These are phyloP conservation scores for Pangasius krempfi DNA, from an alignment of 2,797 vertebrate species.

Conservation along the genomic window DNA sequence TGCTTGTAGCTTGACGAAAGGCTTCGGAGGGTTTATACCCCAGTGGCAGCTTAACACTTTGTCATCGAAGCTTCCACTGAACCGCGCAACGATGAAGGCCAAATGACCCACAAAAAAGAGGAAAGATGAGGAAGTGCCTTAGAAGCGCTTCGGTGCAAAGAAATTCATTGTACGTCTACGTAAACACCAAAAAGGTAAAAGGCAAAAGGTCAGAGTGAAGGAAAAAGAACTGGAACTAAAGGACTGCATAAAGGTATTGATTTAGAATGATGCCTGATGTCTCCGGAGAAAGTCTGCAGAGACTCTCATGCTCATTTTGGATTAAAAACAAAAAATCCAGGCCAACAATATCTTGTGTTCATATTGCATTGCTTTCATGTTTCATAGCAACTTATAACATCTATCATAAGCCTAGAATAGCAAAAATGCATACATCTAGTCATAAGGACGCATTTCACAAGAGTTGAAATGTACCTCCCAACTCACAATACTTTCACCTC, in stretches of 20 bases:
- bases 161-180: background rate
- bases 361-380: too few species aligned
- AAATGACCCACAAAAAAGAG: background rate
- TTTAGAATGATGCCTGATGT: background rate
- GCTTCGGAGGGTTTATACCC: background rate
- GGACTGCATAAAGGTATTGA: background rate
- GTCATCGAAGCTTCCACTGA: background rate
- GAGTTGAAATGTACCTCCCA: background rate
- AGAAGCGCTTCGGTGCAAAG: background rate
- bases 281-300: background rate
- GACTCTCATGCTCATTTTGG: background rate
- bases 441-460: background rate
- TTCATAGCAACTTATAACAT: background rate
- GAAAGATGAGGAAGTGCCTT: background rate
- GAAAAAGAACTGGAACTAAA: background rate
- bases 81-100: background rate
- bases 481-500: too few species aligned
- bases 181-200: background rate
- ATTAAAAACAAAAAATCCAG: background rate
- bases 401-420: background rate
- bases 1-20: background rate
- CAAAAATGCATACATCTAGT: too few species aligned
- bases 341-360: background rate
- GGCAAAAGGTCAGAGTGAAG: background rate
- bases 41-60: background rate